These are phyloP conservation scores for Cheilosia vernalis DNA, from an alignment of 2,888 invertebrate genomes.

Conservation along the genomic window DNA sequence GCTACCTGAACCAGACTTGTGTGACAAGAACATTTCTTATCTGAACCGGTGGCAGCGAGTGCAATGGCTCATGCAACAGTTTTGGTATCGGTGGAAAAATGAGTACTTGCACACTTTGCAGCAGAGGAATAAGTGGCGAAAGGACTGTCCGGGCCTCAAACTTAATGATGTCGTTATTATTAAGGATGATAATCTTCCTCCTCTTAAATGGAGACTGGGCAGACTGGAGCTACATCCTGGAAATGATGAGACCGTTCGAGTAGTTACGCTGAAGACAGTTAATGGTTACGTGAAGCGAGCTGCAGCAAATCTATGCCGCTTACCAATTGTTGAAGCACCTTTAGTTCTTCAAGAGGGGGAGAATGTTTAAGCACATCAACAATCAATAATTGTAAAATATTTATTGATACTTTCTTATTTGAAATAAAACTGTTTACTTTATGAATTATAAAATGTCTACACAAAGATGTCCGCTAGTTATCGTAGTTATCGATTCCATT, in stretches of 20 bases:
- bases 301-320: not conserved
- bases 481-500: no score
- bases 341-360: slow-evolving; percentile 42
- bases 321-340: slow-evolving; percentile 27
- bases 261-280: not conserved
- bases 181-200: slow-evolving; percentile 24
- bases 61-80: slow-evolving; percentile 34
- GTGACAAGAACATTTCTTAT: slow-evolving; percentile 16
- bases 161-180: slow-evolving; percentile 31
- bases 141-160: not conserved
- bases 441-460: no score
- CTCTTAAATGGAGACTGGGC: slow-evolving; percentile 18
- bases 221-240: not conserved
- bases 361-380: slow-evolving; percentile 18
- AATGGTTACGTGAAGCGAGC: slow-evolving; percentile 3
- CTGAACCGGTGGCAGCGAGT: slow-evolving; percentile 19
- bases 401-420: no score
- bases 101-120: slow-evolving; percentile 40
- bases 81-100: slow-evolving; percentile 13
- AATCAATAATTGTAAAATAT: no score
- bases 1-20: not conserved
- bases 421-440: no score
- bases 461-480: no score
- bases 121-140: slow-evolving; percentile 13
- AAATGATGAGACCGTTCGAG: slow-evolving; percentile 9